Percentiles rank a stretch among this genome's conserved stretches.
Evolutionary conservation across 2,888 invertebrate genomes (phyloP).

Genomic region (Cetonia aurata): DNA sequence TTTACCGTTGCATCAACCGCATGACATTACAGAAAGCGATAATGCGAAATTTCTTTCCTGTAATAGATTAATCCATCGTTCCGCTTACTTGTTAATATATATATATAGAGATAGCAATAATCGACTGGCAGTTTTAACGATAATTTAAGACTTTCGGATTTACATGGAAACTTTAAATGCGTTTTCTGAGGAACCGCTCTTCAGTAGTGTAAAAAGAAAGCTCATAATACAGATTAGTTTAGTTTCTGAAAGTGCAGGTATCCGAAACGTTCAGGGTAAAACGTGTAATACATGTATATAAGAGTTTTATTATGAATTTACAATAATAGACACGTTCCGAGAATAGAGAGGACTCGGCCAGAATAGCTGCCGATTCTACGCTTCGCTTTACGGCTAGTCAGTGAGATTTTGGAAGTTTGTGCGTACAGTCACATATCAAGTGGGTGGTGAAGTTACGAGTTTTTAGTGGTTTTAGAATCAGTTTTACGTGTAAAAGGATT

Average conservation of each 20-base stretch:
- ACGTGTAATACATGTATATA: not conserved
- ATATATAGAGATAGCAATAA: no score
- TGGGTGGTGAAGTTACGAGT: no score
- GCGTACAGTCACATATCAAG: not conserved
- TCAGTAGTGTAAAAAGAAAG: conserved; percentile 2
- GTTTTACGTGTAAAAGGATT: not conserved
- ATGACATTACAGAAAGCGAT: no score
- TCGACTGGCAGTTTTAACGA: no score
- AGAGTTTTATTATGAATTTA: conserved; percentile 16
- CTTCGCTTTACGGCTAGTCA: not conserved
- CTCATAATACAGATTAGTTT: not conserved
- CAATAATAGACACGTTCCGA: conserved; percentile 19
- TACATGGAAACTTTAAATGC: not conserved
- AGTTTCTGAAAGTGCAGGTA: conserved; percentile 8
- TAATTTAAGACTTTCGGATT: not conserved
- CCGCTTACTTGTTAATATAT: no score
- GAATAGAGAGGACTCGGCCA: conserved; percentile 10
- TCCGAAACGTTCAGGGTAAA: not conserved
- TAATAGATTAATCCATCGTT: no score
- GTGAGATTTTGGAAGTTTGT: not conserved
- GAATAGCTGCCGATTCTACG: not conserved
- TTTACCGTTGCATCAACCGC: no score
- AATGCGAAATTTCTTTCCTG: no score
- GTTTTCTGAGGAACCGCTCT: not conserved
- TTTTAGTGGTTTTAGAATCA: not conserved